A percentile compares a stretch with the other conserved stretches of the same genome.
These are phyloP conservation scores for Mesitornis unicolor DNA, from an alignment of 2,113 vertebrate species.

Conservation along the genomic window DNA sequence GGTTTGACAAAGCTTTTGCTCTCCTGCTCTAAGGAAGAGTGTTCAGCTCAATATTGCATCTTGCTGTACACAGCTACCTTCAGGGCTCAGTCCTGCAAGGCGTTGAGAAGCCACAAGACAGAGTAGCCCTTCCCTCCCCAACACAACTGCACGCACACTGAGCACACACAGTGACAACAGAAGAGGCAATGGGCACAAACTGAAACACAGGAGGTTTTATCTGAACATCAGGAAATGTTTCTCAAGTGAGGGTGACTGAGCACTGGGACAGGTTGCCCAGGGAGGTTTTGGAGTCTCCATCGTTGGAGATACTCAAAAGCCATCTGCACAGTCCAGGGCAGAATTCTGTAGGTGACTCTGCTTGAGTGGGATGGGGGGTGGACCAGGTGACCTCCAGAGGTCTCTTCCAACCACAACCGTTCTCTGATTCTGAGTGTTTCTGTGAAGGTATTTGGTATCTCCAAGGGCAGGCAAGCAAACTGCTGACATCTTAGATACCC, in stretches of 20 bases:
- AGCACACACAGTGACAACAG: neutral
- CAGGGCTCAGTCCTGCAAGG: neutral
- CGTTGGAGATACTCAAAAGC: neutral
- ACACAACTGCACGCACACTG: rapidly evolving
- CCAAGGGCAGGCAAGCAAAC: neutral
- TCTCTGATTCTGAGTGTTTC: neutral
- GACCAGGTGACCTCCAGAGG: neutral
- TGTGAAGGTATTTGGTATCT: neutral
- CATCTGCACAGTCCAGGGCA: too few species aligned
- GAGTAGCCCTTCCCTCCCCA: neutral
- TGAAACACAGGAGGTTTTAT: neutral
- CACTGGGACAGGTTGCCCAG: neutral
- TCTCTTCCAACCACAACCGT: neutral
- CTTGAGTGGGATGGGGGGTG: rapidly evolving
- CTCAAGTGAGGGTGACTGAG: neutral
- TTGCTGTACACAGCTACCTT: neutral
- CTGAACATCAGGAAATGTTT: neutral
- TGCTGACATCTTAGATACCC: neutral
- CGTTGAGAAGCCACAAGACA: neutral
- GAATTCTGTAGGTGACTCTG: neutral
- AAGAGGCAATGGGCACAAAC: neutral
- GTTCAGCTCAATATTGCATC: neutral
- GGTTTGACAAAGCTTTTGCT: neutral
- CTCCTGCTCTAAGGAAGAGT: neutral
- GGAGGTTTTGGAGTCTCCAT: neutral